phyloP scores from a whole-genome alignment of 2,113 vertebrate species.

The Rhinolophus sinicus region DNA sequence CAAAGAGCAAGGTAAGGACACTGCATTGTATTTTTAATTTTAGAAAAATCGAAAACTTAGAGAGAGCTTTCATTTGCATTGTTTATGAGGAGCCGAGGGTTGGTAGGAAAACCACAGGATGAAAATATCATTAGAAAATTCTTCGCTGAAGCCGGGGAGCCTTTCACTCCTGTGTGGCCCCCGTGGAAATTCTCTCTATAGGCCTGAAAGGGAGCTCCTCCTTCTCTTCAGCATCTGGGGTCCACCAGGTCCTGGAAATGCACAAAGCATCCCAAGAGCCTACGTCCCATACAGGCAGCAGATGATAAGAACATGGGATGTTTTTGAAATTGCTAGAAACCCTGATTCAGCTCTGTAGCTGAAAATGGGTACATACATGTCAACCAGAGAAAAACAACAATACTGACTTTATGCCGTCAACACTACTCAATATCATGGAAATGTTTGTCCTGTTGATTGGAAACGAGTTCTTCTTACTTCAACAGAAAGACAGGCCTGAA shows the following conservation, averaged over 20 bases:
- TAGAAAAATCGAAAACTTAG: not conserved
- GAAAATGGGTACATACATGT: rapidly evolving
- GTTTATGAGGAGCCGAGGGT: not conserved
- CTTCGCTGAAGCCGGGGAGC: not conserved
- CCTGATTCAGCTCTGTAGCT: not conserved
- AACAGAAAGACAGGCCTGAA: not conserved
- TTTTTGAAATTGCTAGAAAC: not conserved
- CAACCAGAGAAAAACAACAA: not conserved
- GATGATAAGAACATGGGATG: not conserved
- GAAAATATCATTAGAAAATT: not conserved
- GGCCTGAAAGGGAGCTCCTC: not conserved
- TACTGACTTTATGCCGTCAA: rapidly evolving
- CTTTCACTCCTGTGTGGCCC: not conserved
- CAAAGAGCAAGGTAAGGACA: not conserved
- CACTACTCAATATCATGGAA: not conserved
- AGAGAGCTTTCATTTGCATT: not conserved
- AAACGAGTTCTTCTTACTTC: not conserved
- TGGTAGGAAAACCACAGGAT: not conserved
- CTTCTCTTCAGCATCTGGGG: not conserved
- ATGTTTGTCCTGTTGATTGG: not conserved
- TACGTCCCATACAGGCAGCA: not conserved
- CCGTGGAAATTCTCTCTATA: not conserved
- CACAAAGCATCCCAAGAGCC: not conserved
- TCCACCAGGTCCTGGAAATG: not conserved
- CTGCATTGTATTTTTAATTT: not conserved